A percentile compares a stretch with the other conserved stretches of the same genome.
Conservation (phyloP, 2,797 vertebrate species). For the Micropoecilia bifurca region DNA sequence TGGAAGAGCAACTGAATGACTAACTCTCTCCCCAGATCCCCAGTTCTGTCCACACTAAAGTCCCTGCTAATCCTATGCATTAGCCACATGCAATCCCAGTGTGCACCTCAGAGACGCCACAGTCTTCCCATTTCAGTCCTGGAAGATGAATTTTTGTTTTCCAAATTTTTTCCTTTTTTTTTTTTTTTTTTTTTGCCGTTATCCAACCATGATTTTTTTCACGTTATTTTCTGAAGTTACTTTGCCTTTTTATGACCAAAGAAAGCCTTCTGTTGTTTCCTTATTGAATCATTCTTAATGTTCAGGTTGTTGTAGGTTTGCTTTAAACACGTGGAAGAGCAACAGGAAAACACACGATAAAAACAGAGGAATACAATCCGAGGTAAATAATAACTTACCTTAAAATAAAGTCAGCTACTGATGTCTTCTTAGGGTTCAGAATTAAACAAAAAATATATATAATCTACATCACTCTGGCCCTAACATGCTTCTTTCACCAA, state of each 20-base stretch:
- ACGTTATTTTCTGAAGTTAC: conserved; percentile 64
- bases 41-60: conserved; percentile 50
- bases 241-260: conserved; percentile 93
- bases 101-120: conserved; percentile 74
- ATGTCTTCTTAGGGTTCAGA: conserved; percentile 56
- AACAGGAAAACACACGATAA: conserved; percentile 75
- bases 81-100: conserved; percentile 78
- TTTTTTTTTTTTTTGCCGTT: conserved; percentile 43
- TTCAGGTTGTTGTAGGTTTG: conserved; percentile 58
- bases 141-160: conserved; percentile 51
- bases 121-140: conserved; percentile 73
- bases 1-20: conserved; percentile 61
- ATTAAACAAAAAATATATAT: conserved; percentile 55
- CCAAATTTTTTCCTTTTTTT: conserved; percentile 23
- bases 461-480: conserved; percentile 71
- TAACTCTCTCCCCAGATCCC: conserved; percentile 41
- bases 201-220: conserved; percentile 52
- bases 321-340: conserved; percentile 73
- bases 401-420: conserved; percentile 42
- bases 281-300: conserved; percentile 57
- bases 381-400: conserved; percentile 56
- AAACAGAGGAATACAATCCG: conserved; percentile 39
- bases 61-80: conserved; percentile 79
- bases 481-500: conserved; percentile 54
- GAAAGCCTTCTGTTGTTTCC: conserved; percentile 77